These are phyloP conservation scores for Anthopleura sola DNA, from an alignment of 64 coral and sea anemone genomes.

Conservation along the genomic window DNA sequence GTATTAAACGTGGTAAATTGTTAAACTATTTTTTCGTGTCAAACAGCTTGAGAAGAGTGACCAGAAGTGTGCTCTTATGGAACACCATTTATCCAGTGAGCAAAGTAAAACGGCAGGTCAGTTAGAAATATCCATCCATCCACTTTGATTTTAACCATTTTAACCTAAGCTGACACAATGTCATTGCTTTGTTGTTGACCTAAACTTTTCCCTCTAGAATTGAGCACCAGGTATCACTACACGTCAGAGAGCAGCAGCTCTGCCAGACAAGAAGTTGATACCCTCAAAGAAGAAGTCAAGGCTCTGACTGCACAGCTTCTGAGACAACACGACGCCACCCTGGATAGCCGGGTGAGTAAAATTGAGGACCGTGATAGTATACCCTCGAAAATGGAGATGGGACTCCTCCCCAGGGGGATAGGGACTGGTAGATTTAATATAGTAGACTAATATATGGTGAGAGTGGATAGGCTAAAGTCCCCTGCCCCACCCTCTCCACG, in stretches of 20 bases:
- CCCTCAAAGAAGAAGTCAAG: constrained; percentile 72
- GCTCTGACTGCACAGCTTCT: constrained; percentile 82
- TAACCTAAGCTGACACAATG: too few species aligned
- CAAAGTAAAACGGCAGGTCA: constrained; percentile 75
- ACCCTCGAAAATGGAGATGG: too few species aligned
- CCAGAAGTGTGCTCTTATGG: constrained; percentile 68
- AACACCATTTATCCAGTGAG: constrained; percentile 68
- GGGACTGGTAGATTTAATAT: too few species aligned
- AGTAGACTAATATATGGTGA: too few species aligned
- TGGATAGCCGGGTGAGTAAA: constrained; percentile 74
- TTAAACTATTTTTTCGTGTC: not conserved
- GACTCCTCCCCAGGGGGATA: too few species aligned
- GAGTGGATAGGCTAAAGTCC: too few species aligned
- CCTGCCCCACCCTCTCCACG: too few species aligned
- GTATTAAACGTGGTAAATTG: too few species aligned
- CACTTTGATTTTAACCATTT: too few species aligned
- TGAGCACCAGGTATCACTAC: constrained; percentile 73
- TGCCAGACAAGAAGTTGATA: constrained; percentile 85
- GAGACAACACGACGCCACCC: constrained; percentile 91
- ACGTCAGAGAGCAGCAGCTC: constrained; percentile 74
- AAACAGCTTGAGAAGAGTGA: constrained; percentile 69
- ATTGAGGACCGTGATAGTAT: too few species aligned
- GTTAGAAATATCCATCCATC: constrained; percentile 9
- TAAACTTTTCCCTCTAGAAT: constrained; percentile 22
- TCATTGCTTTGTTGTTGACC: too few species aligned